Percentiles rank a stretch among this genome's conserved stretches.
phyloP scores from a whole-genome alignment of 2,888 invertebrate genomes.

The Elmis aenea region DNA sequence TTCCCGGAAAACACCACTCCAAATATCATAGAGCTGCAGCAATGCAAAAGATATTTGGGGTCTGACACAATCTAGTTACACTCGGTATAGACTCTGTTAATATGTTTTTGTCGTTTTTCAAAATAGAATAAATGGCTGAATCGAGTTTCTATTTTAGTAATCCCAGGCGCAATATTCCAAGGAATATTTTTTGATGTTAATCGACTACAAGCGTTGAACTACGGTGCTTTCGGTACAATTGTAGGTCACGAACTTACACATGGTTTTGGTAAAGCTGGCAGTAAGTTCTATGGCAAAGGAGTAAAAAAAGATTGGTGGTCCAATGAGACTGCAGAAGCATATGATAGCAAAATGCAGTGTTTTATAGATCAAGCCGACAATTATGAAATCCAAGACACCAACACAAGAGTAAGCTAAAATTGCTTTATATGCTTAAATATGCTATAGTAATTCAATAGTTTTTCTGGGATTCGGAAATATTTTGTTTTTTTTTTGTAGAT shows the following conservation, averaged over 20 bases:
- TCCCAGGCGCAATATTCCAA: constrained; percentile 33
- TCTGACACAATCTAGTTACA: too few species aligned
- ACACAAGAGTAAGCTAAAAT: constrained; percentile 5
- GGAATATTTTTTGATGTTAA: constrained; percentile 26
- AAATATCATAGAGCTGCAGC: too few species aligned
- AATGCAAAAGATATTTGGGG: too few species aligned
- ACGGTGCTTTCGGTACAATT: constrained; percentile 33
- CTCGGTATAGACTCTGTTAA: too few species aligned
- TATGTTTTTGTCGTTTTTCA: background rate
- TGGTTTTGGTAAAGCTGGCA: constrained; percentile 4
- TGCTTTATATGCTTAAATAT: too few species aligned
- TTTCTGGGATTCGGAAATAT: too few species aligned
- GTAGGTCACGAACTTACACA: constrained; percentile 36
- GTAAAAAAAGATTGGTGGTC: constrained; percentile 7
- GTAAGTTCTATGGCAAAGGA: constrained; percentile 2
- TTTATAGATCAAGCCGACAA: constrained; percentile 7
- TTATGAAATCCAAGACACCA: constrained; percentile 7
- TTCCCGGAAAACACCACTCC: too few species aligned
- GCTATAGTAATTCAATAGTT: too few species aligned
- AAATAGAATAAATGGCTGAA: background rate
- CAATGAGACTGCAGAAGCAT: constrained; percentile 3
- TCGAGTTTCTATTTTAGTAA: constrained; percentile 27
- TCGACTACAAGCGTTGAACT: constrained; percentile 34
- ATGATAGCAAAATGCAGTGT: constrained; percentile 6
- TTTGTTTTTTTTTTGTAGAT: constrained; percentile 56